Evolutionary conservation across 1,140 invertebrate species (phyloP).

Genomic region (Eupeodes corollae): DNA sequence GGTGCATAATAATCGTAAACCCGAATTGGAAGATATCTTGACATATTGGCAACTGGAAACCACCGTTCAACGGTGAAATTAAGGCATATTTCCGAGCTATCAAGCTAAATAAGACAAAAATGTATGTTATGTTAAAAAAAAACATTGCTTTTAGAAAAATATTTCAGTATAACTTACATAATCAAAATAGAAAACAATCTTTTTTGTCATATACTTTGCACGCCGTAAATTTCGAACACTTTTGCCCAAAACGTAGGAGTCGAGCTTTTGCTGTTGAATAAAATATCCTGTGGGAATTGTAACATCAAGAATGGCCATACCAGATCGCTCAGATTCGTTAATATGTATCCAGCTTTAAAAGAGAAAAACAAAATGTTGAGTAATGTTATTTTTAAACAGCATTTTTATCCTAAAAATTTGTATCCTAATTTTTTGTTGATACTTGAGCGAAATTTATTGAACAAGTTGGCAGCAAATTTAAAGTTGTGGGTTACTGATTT

Average conservation of each 20-base stretch:
- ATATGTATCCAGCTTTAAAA: constrained; percentile 60
- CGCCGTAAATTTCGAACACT: constrained; percentile 68
- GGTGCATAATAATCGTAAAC: constrained; percentile 96
- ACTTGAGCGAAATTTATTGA: too few species aligned
- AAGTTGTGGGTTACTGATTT: too few species aligned
- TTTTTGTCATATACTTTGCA: constrained; percentile 66
- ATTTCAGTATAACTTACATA: constrained; percentile 52
- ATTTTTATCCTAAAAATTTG: too few species aligned
- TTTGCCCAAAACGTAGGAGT: constrained; percentile 65
- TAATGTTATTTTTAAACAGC: not conserved
- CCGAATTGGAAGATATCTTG: constrained; percentile 75
- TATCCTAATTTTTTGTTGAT: too few species aligned
- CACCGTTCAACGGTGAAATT: constrained; percentile 87
- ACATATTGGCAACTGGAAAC: constrained; percentile 95
- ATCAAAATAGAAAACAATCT: constrained; percentile 90
- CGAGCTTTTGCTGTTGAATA: constrained; percentile 79
- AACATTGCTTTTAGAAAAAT: too few species aligned
- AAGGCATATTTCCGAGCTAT: constrained; percentile 72
- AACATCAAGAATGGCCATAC: constrained; percentile 84
- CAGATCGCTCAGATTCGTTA: constrained; percentile 70
- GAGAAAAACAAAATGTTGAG: not conserved
- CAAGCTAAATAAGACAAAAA: constrained; percentile 46
- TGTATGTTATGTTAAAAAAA: not conserved
- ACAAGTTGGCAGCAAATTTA: too few species aligned
- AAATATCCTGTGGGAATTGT: constrained; percentile 89